Evolutionary conservation across 2,113 vertebrate genomes (phyloP).

Genomic region (Capreolus pygargus): DNA sequence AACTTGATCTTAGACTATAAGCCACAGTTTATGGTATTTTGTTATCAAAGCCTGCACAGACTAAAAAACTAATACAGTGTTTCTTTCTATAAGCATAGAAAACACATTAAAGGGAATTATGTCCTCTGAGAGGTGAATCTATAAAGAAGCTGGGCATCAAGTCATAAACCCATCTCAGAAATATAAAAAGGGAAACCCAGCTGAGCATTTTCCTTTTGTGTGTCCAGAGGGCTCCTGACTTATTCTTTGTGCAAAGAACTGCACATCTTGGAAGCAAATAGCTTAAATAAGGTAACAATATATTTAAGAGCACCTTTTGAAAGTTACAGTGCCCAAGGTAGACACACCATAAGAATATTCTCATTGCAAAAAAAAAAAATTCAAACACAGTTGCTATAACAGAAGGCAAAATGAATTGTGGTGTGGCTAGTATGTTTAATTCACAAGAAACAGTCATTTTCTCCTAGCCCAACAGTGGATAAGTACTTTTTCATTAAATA

Average conservation of each 20-base stretch:
- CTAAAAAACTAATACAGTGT: not conserved
- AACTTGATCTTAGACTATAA: not conserved
- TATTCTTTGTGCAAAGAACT: constrained; percentile 39
- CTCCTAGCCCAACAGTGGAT: not conserved
- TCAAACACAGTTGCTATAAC: not conserved
- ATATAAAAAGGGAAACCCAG: not conserved
- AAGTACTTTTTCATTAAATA: constrained; percentile 53
- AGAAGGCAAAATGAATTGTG: not conserved
- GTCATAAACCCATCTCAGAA: constrained; percentile 56
- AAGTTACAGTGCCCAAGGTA: constrained; percentile 25
- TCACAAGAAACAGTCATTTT: not conserved
- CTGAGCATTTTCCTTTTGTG: constrained; percentile 22
- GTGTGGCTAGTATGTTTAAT: not conserved
- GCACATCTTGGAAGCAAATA: constrained; percentile 31
- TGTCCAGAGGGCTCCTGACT: constrained; percentile 18
- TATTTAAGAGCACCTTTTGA: constrained; percentile 51
- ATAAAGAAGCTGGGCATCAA: constrained; percentile 45
- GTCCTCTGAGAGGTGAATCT: constrained; percentile 52
- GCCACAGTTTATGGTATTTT: not conserved
- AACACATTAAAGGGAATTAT: constrained; percentile 4
- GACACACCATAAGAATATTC: constrained; percentile 32
- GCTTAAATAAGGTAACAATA: constrained; percentile 25
- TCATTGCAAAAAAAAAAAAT: constrained; percentile 14
- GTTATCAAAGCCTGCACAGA: not conserved
- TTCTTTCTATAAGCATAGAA: constrained; percentile 40